Evolutionary conservation across 2,113 vertebrate species (phyloP).

Genomic region (Gnathonemus echidnorhynchus): DNA sequence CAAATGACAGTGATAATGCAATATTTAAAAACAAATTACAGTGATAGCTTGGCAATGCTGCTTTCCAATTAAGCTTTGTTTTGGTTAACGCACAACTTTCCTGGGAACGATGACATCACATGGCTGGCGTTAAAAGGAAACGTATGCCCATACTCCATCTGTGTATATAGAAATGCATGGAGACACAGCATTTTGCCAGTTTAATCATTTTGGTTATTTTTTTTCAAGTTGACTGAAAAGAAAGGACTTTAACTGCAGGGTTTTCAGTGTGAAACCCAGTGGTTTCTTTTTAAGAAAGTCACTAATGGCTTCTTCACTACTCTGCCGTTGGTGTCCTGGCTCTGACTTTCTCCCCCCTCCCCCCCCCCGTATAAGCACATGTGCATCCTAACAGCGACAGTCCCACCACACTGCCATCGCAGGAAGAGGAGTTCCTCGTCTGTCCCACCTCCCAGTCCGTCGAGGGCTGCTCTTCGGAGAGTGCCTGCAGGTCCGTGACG

Average conservation of each 20-base stretch:
- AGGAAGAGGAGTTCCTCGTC: background rate
- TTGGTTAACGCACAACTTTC: conserved; percentile 2
- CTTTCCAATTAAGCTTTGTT: conserved; percentile 13
- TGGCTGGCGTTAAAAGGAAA: conserved; percentile 2
- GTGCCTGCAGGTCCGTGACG: background rate
- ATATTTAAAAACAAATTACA: background rate
- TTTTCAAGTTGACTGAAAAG: background rate
- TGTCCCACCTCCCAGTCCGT: background rate
- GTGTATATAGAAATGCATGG: background rate
- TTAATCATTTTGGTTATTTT: background rate
- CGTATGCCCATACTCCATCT: background rate
- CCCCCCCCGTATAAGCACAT: background rate
- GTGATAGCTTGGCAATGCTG: background rate
- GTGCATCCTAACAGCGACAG: background rate
- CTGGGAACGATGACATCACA: conserved; percentile 7
- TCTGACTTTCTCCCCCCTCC: background rate
- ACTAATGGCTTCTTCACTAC: background rate
- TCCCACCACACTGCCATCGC: background rate
- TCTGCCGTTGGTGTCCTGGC: background rate
- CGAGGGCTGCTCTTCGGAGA: background rate
- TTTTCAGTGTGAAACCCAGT: background rate
- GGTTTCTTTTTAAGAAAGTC: background rate
- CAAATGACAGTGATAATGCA: background rate
- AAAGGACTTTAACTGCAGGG: background rate
- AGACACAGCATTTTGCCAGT: background rate